A percentile compares a stretch with the other conserved stretches of the same genome.
phyloP scores from a whole-genome alignment of 2,797 vertebrate species.

The Microctenopoma stevenorrisi region DNA sequence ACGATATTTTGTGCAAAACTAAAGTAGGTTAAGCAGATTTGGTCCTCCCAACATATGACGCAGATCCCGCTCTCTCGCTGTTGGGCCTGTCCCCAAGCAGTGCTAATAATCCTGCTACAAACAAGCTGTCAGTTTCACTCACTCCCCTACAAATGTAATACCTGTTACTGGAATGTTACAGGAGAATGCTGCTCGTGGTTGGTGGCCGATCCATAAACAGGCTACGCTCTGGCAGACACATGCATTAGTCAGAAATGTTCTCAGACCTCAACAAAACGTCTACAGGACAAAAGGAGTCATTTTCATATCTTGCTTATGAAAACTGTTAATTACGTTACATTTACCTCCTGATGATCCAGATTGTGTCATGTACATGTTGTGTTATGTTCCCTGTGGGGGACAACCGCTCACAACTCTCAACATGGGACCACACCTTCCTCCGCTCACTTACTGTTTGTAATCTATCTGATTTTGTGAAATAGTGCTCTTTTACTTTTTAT shows the following conservation, averaged over 20 bases:
- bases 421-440: slow-evolving; percentile 50
- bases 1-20: slow-evolving; percentile 73
- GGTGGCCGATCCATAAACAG: slow-evolving; percentile 29
- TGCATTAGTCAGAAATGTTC: slow-evolving; percentile 23
- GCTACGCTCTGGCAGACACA: slow-evolving; percentile 24
- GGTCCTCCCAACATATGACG: slow-evolving; percentile 80
- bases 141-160: slow-evolving; percentile 67
- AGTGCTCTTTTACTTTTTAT: slow-evolving; percentile 20
- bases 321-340: slow-evolving; percentile 1
- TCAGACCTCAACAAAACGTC: background rate
- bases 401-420: slow-evolving; percentile 42
- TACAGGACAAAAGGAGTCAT: background rate
- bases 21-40: slow-evolving; percentile 87
- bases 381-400: slow-evolving; percentile 42
- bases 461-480: slow-evolving; percentile 49
- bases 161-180: slow-evolving; percentile 73
- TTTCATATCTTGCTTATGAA: background rate
- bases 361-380: slow-evolving; percentile 17
- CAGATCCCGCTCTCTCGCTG: slow-evolving; percentile 71
- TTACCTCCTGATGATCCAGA: background rate
- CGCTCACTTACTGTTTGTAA: slow-evolving; percentile 26
- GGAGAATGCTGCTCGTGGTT: slow-evolving; percentile 39
- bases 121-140: slow-evolving; percentile 76
- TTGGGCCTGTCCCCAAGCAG: slow-evolving; percentile 74
- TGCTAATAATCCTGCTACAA: slow-evolving; percentile 78